Percentiles rank a stretch among this genome's conserved stretches.
Evolutionary conservation across 1,140 invertebrate species (phyloP).

Genomic region (Drosophila mauritiana): DNA sequence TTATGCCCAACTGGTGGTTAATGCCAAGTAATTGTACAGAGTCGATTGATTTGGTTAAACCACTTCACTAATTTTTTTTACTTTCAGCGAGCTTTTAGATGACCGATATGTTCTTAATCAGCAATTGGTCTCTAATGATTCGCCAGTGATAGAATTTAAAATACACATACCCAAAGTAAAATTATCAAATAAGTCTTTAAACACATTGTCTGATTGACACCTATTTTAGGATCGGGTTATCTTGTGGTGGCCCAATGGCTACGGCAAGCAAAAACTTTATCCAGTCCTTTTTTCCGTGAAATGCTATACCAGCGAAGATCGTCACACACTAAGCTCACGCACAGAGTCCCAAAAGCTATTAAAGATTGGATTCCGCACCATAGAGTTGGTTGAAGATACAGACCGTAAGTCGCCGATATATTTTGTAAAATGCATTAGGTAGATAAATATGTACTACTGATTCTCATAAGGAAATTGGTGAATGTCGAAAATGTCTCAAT

Average conservation of each 20-base stretch:
- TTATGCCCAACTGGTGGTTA: conserved; percentile 47
- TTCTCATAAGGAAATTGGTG: too few relatives aligned
- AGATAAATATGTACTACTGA: too few relatives aligned
- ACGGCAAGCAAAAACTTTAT: conserved; percentile 93
- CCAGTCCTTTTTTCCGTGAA: conserved; percentile 86
- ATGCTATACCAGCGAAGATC: conserved; percentile 37
- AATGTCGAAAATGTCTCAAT: too few relatives aligned
- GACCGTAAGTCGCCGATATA: conserved; percentile 78
- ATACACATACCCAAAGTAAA: conserved; percentile 64
- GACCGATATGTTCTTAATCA: conserved; percentile 35
- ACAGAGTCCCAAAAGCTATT: conserved; percentile 84
- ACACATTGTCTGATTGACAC: not conserved
- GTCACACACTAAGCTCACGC: conserved; percentile 30
- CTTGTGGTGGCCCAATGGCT: conserved; percentile 98
- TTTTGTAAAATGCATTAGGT: too few relatives aligned
- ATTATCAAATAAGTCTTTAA: not conserved
- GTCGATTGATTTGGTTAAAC: not conserved
- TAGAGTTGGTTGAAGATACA: conserved; percentile 91
- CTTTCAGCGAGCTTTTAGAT: conserved; percentile 57
- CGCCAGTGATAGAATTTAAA: conserved; percentile 56
- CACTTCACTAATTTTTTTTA: not conserved
- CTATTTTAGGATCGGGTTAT: conserved; percentile 67
- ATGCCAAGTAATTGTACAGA: conserved; percentile 50
- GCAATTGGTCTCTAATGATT: conserved; percentile 27
- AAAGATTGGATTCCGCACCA: conserved; percentile 93